These are phyloP conservation scores for Nasonia oneida DNA, from an alignment of 2,888 invertebrate genomes.

Conservation along the genomic window DNA sequence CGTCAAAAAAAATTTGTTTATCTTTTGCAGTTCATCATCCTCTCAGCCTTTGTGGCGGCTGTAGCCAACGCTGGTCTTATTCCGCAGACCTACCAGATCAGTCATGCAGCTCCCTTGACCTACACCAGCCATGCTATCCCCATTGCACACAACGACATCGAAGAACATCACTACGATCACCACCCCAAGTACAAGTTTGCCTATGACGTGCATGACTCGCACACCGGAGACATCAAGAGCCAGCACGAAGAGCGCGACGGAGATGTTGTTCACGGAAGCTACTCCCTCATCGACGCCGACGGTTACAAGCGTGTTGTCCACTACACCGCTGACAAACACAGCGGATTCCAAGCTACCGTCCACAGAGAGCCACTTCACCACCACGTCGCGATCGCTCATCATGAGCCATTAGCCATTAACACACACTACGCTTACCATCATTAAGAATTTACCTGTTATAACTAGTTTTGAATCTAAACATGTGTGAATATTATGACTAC, in stretches of 20 bases:
- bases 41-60: conserved; percentile 62
- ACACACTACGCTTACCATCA: conserved; percentile 69
- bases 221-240: conserved; percentile 66
- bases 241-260: conserved; percentile 70
- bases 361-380: conserved; percentile 66
- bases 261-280: conserved; percentile 69
- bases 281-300: conserved; percentile 69
- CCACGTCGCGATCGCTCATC: conserved; percentile 59
- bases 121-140: neutral
- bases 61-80: conserved; percentile 42
- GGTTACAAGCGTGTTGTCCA: conserved; percentile 68
- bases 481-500: conserved; percentile 16
- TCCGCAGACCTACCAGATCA: conserved; percentile 61
- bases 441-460: no score
- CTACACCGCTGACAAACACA: conserved; percentile 68
- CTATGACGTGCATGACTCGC: conserved; percentile 70
- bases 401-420: conserved; percentile 43
- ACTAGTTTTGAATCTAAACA: conserved; percentile 35
- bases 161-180: conserved; percentile 67
- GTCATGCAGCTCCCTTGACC: neutral
- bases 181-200: conserved; percentile 76
- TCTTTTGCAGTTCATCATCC: conserved; percentile 72
- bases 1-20: neutral
- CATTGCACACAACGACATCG: neutral
- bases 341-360: conserved; percentile 71